Percentiles rank a stretch among this genome's conserved stretches.
phyloP scores from a whole-genome alignment of 2,888 invertebrate species.

The Hypercompe scribonia region DNA sequence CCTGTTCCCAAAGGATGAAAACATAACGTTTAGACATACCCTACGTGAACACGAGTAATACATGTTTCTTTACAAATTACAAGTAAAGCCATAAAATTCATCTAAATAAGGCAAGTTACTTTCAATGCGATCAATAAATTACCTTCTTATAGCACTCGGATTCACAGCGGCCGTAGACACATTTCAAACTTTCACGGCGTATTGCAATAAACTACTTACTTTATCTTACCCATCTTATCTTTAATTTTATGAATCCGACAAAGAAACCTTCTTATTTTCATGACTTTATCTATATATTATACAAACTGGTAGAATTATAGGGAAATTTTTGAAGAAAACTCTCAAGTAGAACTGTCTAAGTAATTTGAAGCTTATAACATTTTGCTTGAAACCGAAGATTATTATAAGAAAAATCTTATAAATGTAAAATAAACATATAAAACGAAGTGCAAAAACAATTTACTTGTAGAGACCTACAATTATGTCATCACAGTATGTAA shows the following conservation, averaged over 20 bases:
- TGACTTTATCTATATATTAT: constrained; percentile 7
- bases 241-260: constrained; percentile 47
- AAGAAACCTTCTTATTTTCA: constrained; percentile 22
- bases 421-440: too few species aligned
- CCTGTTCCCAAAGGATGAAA: background rate
- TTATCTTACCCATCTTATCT: constrained; percentile 42
- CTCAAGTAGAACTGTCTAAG: background rate
- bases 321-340: background rate
- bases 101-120: constrained; percentile 31
- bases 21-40: background rate
- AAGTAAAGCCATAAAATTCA: constrained; percentile 10
- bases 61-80: background rate
- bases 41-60: background rate
- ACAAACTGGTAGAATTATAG: background rate
- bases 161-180: constrained; percentile 29
- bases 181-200: constrained; percentile 44
- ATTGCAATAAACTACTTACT: constrained; percentile 49
- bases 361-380: background rate
- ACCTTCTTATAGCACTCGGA: constrained; percentile 30
- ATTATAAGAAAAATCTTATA: too few species aligned
- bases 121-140: constrained; percentile 41
- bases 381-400: background rate
- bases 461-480: background rate
- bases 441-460: background rate
- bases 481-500: background rate